These are phyloP conservation scores for Brachyptera risi DNA, from an alignment of 2,888 invertebrate species.

Conservation along the genomic window DNA sequence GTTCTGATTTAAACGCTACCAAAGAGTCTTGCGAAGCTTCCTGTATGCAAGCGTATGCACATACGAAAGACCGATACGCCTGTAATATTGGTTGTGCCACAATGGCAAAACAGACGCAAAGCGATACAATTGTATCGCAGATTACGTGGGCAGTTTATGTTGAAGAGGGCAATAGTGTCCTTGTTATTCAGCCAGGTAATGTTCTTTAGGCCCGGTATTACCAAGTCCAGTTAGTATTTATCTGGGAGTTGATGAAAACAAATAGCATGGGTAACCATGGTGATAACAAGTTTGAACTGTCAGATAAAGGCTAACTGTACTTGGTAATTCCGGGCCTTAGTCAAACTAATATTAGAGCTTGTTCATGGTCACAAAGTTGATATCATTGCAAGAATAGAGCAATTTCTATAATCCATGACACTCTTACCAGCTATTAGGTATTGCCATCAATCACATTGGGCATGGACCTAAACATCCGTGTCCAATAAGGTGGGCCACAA, in stretches of 20 bases:
- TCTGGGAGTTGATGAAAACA: too few species aligned
- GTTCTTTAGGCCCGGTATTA: neutral
- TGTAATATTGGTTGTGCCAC: slow-evolving; percentile 33
- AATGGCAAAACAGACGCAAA: slow-evolving; percentile 28
- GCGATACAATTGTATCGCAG: slow-evolving; percentile 19
- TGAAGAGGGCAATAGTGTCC: slow-evolving; percentile 26
- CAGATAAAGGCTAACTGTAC: too few species aligned
- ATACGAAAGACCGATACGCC: slow-evolving; percentile 32
- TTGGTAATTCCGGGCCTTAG: too few species aligned
- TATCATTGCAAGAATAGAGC: neutral
- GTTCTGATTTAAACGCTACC: slow-evolving; percentile 28
- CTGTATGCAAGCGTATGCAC: slow-evolving; percentile 33
- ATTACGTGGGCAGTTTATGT: slow-evolving; percentile 29
- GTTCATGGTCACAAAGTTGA: neutral
- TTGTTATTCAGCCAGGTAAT: slow-evolving; percentile 28
- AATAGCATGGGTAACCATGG: too few species aligned
- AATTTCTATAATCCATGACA: too few species aligned
- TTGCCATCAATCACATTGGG: too few species aligned
- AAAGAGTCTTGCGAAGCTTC: slow-evolving; percentile 33
- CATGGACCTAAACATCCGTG: too few species aligned
- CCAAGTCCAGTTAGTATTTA: too few species aligned
- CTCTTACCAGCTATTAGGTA: too few species aligned
- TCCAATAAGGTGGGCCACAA: too few species aligned
- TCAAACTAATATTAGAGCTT: neutral
- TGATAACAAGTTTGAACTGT: too few species aligned